Conservation (phyloP, 2,797 vertebrate species). For the Emys orbicularis region DNA sequence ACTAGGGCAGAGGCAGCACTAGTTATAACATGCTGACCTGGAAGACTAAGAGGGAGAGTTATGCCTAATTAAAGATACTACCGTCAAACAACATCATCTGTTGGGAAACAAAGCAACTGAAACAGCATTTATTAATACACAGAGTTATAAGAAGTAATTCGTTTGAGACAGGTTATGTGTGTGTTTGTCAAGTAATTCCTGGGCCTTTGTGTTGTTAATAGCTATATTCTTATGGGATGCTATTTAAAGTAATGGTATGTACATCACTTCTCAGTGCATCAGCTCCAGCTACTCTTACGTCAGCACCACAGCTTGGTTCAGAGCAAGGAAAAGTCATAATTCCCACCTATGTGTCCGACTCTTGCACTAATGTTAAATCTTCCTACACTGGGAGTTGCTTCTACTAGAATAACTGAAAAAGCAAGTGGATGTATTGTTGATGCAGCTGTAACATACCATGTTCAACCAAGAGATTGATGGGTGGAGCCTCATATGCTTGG, state of each 20-base stretch:
- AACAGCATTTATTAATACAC: constrained; percentile 9
- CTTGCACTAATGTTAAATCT: neutral
- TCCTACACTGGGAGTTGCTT: neutral
- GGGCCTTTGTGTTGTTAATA: constrained; percentile 47
- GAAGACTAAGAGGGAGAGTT: constrained; percentile 33
- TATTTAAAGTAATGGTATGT: neutral
- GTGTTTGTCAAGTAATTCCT: constrained; percentile 15
- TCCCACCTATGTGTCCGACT: neutral
- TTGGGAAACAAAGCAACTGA: constrained; percentile 42
- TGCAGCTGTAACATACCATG: neutral
- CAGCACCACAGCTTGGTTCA: constrained; percentile 1
- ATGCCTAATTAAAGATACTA: constrained; percentile 46
- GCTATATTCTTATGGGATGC: neutral
- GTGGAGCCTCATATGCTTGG: constrained; percentile 12
- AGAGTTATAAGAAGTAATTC: constrained; percentile 30
- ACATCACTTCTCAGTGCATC: neutral
- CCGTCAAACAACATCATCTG: constrained; percentile 37
- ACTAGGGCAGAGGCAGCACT: constrained; percentile 47
- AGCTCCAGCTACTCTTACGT: neutral
- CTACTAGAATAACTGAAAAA: neutral
- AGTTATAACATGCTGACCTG: constrained; percentile 46
- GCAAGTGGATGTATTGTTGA: neutral
- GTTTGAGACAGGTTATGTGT: constrained; percentile 46
- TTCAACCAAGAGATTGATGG: neutral
- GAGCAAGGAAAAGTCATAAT: neutral